Evolutionary conservation across 92 coral and sea anemone species (phyloP).

Genomic region (Bergia puertoricense): DNA sequence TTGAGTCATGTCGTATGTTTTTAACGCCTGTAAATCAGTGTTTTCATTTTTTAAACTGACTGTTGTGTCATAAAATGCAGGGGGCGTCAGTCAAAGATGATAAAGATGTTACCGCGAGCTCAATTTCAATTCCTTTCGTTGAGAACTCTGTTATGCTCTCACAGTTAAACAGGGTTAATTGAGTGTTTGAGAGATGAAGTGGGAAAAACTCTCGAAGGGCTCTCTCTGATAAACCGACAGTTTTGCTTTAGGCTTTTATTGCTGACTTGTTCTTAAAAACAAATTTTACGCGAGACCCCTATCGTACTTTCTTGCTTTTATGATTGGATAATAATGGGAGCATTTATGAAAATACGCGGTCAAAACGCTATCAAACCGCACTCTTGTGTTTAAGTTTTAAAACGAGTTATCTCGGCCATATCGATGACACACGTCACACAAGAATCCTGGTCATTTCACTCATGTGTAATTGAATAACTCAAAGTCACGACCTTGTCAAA

Average conservation of each 20-base stretch:
- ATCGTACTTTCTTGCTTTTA: neutral
- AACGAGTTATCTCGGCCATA: neutral
- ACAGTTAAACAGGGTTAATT: no score
- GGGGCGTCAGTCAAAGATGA: no score
- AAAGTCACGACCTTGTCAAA: neutral
- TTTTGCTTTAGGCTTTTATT: neutral
- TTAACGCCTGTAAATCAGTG: no score
- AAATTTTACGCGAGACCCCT: neutral
- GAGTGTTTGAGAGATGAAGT: no score
- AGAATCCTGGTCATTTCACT: neutral
- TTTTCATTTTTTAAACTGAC: no score
- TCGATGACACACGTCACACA: neutral
- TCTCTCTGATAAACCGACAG: neutral
- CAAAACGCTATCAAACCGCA: neutral
- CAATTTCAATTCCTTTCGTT: no score
- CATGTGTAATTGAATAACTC: neutral
- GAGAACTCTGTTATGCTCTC: no score
- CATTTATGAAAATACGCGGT: neutral
- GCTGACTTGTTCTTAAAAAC: neutral
- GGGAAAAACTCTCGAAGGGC: neutral
- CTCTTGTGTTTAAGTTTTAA: neutral
- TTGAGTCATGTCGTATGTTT: no score
- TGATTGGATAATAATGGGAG: no score
- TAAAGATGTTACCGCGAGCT: no score
- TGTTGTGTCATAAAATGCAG: no score